These are phyloP conservation scores for Drosophila hydei DNA, from an alignment of 1,140 invertebrate species.

Conservation along the genomic window DNA sequence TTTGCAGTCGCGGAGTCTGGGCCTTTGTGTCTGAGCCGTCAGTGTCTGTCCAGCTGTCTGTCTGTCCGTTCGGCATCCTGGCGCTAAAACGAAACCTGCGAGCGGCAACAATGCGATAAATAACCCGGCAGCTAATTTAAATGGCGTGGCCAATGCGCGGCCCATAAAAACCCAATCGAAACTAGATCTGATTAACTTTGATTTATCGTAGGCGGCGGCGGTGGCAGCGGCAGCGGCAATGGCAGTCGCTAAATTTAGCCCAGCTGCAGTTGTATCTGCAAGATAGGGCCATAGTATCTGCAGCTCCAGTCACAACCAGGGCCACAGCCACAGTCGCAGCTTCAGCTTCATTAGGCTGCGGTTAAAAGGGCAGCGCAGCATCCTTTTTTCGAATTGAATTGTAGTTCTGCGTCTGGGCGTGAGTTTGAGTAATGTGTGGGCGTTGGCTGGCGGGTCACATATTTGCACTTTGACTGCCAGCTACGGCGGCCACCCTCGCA, in stretches of 20 bases:
- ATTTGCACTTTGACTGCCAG: slow-evolving; percentile 73
- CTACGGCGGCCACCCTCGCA: slow-evolving; percentile 10
- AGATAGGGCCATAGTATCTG: background rate
- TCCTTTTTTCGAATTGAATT: slow-evolving; percentile 65
- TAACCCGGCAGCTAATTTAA: slow-evolving; percentile 80
- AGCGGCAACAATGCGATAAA: slow-evolving; percentile 78
- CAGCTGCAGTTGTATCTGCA: background rate
- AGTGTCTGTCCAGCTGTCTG: slow-evolving; percentile 4
- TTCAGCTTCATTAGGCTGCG: slow-evolving; percentile 72
- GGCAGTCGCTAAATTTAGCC: slow-evolving; percentile 65
- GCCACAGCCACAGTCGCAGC: slow-evolving; percentile 3
- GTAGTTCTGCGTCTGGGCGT: slow-evolving; percentile 56
- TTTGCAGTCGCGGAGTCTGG: slow-evolving; percentile 43
- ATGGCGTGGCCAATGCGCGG: slow-evolving; percentile 56
- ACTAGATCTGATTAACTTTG: slow-evolving; percentile 81
- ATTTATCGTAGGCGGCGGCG: slow-evolving; percentile 74
- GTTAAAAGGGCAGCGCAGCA: slow-evolving; percentile 54
- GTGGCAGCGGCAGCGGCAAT: slow-evolving; percentile 18
- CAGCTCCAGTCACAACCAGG: background rate
- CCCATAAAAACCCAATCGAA: slow-evolving; percentile 78
- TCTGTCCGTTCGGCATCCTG: slow-evolving; percentile 57
- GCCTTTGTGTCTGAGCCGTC: slow-evolving; percentile 72
- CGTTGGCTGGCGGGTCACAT: slow-evolving; percentile 59
- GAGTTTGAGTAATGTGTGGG: slow-evolving; percentile 76
- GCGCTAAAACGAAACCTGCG: slow-evolving; percentile 78